Base-by-base conservation (phyloP, 2,797 vertebrate genomes). In the Urosaurus nigricauda region DNA sequence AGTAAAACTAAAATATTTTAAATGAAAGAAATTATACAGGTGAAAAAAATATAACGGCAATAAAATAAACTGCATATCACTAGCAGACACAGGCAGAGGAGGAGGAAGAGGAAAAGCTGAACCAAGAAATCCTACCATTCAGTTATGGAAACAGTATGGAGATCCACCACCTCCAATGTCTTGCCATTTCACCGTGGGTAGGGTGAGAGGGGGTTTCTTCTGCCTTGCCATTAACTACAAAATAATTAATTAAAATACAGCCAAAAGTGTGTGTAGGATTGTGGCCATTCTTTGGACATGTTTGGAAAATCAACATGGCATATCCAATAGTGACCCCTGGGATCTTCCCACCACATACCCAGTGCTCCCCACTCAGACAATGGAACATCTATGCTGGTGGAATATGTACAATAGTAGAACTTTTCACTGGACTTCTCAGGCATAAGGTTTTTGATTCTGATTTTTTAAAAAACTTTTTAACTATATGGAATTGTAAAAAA, bases 1-100 rank as follows among this genome's bases (percentile, higher is more conserved):
- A 68, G 65, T 32, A 63, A 53, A 81, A 63, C 12, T 63, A 89
- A 56, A 91, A 81, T 4, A 74, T 1, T 60, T 9, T 7, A 24
- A 75, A 75, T 43, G 53, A 91, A 90, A 85, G 47, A 8, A 4
- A 43, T 12, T 53, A 9, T 71, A 65, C 24, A 84, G 37, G 51
- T 92, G 51, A 63, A 89, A 65, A n/a, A 86, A 37, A 43, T 56
- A 58, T 17, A 75, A 29, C 47, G 29, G 6, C 8, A 5, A 40
- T 56, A 1, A 58, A 35, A 37, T 17, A 74, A 70, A 74, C 12
- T 74, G 71, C n/a, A 37, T 74, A 13, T 37, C 17, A 37, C 24
- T 35, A 37, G 1, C 65, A 68, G 65, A 68, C 32, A 13, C 32
- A 68, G 65, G 29, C 29, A 68, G 65, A 68, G 32, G 65, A 32